Base-by-base conservation (phyloP, 2,797 vertebrate genomes). In the Tokudaia tokunoshimensis region DNA sequence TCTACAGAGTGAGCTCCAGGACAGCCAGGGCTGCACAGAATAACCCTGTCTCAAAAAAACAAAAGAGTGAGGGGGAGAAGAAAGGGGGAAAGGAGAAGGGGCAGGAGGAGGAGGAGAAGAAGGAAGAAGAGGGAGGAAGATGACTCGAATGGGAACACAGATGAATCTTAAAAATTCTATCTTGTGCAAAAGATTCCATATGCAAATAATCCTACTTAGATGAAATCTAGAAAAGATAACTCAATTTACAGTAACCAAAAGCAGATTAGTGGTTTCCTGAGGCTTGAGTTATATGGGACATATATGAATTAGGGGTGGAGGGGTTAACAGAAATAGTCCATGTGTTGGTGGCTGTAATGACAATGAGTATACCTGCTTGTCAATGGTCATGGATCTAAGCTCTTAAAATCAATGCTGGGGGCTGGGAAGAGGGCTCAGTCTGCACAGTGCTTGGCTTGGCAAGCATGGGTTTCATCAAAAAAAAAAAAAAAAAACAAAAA, bases 161-260 rank as follows among this genome's bases (percentile, higher is more conserved):
- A 37, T 75, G 67, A 84, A 22, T 41, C 72, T 80, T 37, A 65
- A 84, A 83, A 72, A 70, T 20, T 44, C 52, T 41, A 24, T 70
- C 29, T 17, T 11, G 50, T 44, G 3, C 26, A 82, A 72, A 95
- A 80, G 74, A 63, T 70, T 20, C 70, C 83, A 84, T 26, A 37
- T 52, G 59, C 55, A 55, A 47, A 6, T 22, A 78, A 70, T 52
- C 70, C 6, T 24, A 26, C 70, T 47, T 88, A 74, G 50, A 19
- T n/a, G 31, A 70, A 96, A 94, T 79, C 22, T 57, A 81, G 52
- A 20, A 89, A 85, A 94, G 34, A 79, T 12, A 52, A 91, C 37
- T 76, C 34, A 81, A 57, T 12, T 72, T n/a, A 5, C 0, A 82
- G 37, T 22, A 55, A 47, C 61, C 55, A 17, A 82, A 89, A 61